Percentiles rank a stretch among this genome's conserved stretches.
Evolutionary conservation across 2,113 vertebrate species (phyloP).

Genomic region (Gracilinanus agilis): DNA sequence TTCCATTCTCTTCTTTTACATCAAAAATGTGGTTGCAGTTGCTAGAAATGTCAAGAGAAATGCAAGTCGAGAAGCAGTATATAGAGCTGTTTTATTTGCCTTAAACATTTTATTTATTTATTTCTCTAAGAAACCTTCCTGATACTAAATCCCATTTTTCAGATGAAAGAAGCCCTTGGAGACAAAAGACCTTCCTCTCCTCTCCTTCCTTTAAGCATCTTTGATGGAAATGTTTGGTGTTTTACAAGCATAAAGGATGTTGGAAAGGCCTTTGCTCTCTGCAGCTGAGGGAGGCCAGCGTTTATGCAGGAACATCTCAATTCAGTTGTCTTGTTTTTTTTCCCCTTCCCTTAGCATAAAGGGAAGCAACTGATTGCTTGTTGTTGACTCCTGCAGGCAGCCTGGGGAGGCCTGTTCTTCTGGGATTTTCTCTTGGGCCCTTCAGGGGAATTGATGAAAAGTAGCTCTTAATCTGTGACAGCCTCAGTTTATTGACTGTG

Average conservation of each 20-base stretch:
- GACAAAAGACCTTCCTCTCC: not conserved
- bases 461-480: conserved; percentile 67
- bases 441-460: conserved; percentile 66
- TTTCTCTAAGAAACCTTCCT: conserved; percentile 28
- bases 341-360: conserved; percentile 9
- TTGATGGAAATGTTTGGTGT: not conserved
- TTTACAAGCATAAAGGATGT: conserved; percentile 35
- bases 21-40: conserved; percentile 39
- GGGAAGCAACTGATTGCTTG: conserved; percentile 68
- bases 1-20: conserved; percentile 17
- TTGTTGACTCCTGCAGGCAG: conserved; percentile 72
- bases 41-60: conserved; percentile 44
- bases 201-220: not conserved
- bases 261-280: not conserved
- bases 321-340: conserved; percentile 3
- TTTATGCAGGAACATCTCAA: not conserved
- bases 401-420: conserved; percentile 62
- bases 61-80: not conserved
- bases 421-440: conserved; percentile 67
- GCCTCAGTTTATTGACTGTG: conserved; percentile 46
- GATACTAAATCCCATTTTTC: conserved; percentile 35
- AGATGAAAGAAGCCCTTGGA: not conserved
- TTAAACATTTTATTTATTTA: conserved; percentile 28
- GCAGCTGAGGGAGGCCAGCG: not conserved
- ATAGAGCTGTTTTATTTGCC: conserved; percentile 30